These are phyloP conservation scores for Lepus americanus DNA, from an alignment of 2,113 vertebrate genomes.

Conservation along the genomic window DNA sequence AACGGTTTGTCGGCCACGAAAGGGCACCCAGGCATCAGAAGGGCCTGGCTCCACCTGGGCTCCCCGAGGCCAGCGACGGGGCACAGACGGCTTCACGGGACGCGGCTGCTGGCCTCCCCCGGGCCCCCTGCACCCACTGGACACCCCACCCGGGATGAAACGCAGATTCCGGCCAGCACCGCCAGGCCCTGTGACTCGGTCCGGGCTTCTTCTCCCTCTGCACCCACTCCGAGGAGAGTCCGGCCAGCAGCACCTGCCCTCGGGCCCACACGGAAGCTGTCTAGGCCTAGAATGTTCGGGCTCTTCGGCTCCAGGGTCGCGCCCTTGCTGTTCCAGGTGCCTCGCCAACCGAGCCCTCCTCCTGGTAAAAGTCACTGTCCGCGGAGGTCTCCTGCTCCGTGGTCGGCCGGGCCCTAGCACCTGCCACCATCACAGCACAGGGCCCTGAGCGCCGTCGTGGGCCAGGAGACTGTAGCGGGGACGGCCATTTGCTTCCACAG, in stretches of 20 bases:
- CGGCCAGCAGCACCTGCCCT: not conserved
- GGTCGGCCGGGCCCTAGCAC: accelerated
- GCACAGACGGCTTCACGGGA: accelerated
- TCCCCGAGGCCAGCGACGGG: not conserved
- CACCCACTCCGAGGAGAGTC: accelerated
- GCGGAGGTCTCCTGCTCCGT: not conserved
- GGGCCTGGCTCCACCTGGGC: accelerated
- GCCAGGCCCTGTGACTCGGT: not conserved
- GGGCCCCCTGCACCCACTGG: no score
- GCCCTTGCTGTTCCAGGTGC: not conserved
- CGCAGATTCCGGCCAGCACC: not conserved
- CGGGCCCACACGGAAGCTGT: no score
- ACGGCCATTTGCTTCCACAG: not conserved
- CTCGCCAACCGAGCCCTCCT: not conserved
- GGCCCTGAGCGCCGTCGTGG: no score
- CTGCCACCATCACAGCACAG: not conserved
- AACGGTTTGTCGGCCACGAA: not conserved
- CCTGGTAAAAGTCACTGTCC: not conserved
- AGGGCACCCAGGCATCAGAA: no score
- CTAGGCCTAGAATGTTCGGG: not conserved
- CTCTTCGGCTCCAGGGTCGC: not conserved
- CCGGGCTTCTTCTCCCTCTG: not conserved
- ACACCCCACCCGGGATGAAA: not conserved
- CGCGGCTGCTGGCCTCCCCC: not conserved
- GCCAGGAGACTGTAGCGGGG: not conserved